phyloP scores from a whole-genome alignment of 1,140 invertebrate genomes.

The Lordiphosa collinella region DNA sequence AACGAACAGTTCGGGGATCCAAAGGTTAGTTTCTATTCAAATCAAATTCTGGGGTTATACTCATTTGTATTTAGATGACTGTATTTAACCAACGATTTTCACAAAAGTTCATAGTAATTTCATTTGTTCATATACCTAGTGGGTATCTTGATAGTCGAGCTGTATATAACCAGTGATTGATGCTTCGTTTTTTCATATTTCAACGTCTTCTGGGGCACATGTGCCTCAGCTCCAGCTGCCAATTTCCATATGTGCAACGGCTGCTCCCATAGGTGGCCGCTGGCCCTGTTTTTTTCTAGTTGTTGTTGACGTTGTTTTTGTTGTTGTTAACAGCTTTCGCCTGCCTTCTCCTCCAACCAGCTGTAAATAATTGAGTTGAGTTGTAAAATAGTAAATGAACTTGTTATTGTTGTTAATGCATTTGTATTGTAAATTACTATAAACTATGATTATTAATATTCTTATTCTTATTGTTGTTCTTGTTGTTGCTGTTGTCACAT shows the following conservation, averaged over 20 bases:
- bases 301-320: slow-evolving; percentile 6
- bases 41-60: no score
- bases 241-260: slow-evolving; percentile 8
- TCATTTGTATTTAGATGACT: no score
- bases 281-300: slow-evolving; percentile 9
- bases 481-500: slow-evolving; percentile 54
- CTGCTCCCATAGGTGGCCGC: slow-evolving; percentile 1
- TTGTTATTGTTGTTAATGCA: slow-evolving; percentile 33
- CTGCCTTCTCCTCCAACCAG: slow-evolving; percentile 21
- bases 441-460: slow-evolving; percentile 24
- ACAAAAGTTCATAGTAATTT: no score
- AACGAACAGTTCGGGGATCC: no score
- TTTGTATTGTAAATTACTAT: slow-evolving; percentile 22
- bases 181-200: slow-evolving; percentile 1
- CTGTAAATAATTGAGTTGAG: slow-evolving; percentile 39
- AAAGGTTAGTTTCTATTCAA: no score
- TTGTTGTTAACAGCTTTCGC: slow-evolving; percentile 1
- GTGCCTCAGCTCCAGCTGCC: slow-evolving; percentile 5
- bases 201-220: slow-evolving; percentile 1
- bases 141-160: background rate
- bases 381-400: slow-evolving; percentile 11
- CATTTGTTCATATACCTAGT: no score
- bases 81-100: no score
- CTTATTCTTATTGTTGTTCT: slow-evolving; percentile 48
- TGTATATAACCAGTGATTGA: background rate